Evolutionary conservation across 2,797 vertebrate genomes (phyloP).

Genomic region (Mallotus villosus): DNA sequence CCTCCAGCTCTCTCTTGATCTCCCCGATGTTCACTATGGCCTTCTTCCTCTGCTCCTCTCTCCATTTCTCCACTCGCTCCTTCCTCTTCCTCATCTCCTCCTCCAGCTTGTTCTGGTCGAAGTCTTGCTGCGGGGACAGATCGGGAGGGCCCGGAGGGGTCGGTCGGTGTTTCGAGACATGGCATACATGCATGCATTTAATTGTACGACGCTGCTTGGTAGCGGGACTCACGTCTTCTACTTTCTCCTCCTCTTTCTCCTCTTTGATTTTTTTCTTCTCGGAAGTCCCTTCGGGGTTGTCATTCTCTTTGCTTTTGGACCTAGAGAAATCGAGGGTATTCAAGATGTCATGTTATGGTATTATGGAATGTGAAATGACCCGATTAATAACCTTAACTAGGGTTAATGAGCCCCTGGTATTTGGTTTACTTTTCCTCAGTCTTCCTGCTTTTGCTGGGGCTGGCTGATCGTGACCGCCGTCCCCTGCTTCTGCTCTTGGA

Average conservation of each 20-base stretch:
- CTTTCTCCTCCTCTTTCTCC: conserved; percentile 95
- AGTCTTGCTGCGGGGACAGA: conserved; percentile 78
- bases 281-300: conserved; percentile 78
- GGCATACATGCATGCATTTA: not conserved
- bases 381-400: not conserved
- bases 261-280: conserved; percentile 98
- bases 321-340: conserved; percentile 49
- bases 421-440: conserved; percentile 81
- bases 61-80: conserved; percentile 97
- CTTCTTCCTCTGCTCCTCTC: conserved; percentile 97
- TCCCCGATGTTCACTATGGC: conserved; percentile 97
- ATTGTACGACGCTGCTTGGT: no score
- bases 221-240: conserved; percentile 83
- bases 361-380: no score
- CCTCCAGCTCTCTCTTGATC: conserved; percentile 95
- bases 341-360: no score
- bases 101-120: conserved; percentile 98
- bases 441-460: conserved; percentile 86
- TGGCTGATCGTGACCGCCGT: conserved; percentile 84
- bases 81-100: conserved; percentile 99
- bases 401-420: not conserved
- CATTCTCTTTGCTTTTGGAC: conserved; percentile 90
- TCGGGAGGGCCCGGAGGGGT: no score
- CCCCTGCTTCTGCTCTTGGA: conserved; percentile 86
- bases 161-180: not conserved